phyloP scores from a whole-genome alignment of 2,113 vertebrate species.

The Pteruthius melanotis region DNA sequence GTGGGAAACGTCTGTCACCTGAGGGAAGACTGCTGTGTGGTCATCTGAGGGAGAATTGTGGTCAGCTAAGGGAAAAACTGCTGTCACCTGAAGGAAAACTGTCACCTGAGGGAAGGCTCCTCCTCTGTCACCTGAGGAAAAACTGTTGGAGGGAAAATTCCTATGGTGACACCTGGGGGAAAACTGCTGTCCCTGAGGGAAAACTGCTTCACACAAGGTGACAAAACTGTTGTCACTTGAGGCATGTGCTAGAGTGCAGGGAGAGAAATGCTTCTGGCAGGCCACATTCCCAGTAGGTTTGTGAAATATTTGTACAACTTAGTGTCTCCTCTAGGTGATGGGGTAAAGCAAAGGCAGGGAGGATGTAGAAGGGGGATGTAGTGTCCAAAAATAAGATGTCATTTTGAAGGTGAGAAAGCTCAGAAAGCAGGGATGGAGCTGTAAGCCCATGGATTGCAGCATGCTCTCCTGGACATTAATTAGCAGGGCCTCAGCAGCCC shows the following conservation, averaged over 20 bases:
- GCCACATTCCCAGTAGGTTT: background rate
- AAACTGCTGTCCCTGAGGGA: background rate
- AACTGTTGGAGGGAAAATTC: background rate
- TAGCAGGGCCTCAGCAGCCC: background rate
- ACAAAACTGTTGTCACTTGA: background rate
- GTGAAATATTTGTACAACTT: background rate
- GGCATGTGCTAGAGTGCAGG: background rate
- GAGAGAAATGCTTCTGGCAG: background rate
- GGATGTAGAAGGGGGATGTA: background rate
- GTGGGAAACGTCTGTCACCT: too few species aligned
- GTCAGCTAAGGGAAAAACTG: background rate
- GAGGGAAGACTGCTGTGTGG: background rate
- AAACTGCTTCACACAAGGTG: background rate
- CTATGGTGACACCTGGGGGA: too few species aligned
- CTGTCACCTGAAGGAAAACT: background rate
- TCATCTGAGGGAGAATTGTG: background rate
- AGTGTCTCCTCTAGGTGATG: fast-evolving
- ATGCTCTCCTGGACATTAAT: background rate
- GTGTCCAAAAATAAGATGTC: background rate
- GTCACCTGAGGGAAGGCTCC: background rate
- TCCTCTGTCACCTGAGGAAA: background rate
- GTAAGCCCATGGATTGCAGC: background rate
- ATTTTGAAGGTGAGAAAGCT: background rate
- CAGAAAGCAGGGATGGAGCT: background rate
- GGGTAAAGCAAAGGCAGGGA: background rate